phyloP scores from a whole-genome alignment of 2,113 vertebrate species.

The Bettongia penicillata region DNA sequence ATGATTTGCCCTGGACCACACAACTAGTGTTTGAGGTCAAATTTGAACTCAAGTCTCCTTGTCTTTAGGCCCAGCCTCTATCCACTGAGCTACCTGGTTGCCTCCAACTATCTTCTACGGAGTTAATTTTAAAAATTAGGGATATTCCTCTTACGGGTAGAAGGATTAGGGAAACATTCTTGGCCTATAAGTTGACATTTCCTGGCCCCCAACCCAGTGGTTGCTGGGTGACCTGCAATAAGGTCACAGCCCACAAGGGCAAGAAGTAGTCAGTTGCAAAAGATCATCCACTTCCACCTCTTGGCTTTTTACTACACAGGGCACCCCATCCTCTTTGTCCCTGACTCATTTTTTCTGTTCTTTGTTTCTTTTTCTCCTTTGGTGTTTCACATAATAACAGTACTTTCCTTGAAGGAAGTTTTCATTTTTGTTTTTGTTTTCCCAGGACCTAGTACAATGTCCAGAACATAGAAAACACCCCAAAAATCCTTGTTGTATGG shows the following conservation, averaged over 20 bases:
- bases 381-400: not conserved
- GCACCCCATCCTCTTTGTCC: not conserved
- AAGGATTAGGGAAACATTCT: not conserved
- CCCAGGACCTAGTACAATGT: not conserved
- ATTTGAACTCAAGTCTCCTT: too few species aligned
- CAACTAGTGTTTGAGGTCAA: too few species aligned
- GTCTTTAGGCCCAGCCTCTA: too few species aligned
- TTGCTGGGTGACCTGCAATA: not conserved
- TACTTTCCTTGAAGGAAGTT: not conserved
- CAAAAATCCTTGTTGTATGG: not conserved
- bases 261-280: not conserved
- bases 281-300: not conserved
- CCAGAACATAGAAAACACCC: not conserved
- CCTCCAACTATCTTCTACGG: too few species aligned
- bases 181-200: not conserved
- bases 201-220: not conserved
- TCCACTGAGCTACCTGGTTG: too few species aligned
- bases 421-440: not conserved
- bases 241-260: not conserved
- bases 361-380: not conserved
- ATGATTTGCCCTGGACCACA: too few species aligned
- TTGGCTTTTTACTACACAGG: not conserved
- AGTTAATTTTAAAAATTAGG: too few species aligned
- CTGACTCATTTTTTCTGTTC: not conserved
- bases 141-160: too few species aligned